Conservation (phyloP, 2,113 vertebrate genomes). For the Chinchilla lanigera region DNA sequence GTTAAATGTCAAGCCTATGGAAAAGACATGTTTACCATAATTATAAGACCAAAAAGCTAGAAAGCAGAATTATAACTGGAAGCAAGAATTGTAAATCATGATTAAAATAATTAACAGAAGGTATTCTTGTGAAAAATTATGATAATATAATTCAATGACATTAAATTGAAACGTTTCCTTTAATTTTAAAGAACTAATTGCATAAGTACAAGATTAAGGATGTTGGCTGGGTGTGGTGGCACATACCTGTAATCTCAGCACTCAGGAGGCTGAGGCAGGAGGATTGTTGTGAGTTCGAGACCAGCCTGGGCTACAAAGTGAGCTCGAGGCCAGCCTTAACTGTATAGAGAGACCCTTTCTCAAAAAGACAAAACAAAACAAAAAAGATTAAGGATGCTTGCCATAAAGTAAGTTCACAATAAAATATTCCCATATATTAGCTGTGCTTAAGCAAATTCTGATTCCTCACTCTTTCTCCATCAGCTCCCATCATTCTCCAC, state of each 20-base stretch:
- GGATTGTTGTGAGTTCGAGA: no score
- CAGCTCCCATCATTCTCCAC: background rate
- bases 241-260: no score
- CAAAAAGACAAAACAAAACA: no score
- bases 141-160: background rate
- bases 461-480: background rate
- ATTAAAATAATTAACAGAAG: background rate
- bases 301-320: no score
- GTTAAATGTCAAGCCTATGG: background rate
- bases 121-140: background rate
- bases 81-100: background rate
- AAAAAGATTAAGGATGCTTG: background rate
- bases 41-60: background rate
- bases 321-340: no score
- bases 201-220: background rate
- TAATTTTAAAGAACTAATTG: background rate
- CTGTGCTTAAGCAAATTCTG: background rate
- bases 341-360: no score
- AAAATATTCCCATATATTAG: background rate
- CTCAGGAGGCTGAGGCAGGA: no score
- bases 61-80: background rate
- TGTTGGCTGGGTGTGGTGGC: background rate
- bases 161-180: background rate
- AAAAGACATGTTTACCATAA: background rate
- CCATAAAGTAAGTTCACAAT: background rate